phyloP scores from a whole-genome alignment of 2,113 vertebrate species.

The Solenodon paradoxus region DNA sequence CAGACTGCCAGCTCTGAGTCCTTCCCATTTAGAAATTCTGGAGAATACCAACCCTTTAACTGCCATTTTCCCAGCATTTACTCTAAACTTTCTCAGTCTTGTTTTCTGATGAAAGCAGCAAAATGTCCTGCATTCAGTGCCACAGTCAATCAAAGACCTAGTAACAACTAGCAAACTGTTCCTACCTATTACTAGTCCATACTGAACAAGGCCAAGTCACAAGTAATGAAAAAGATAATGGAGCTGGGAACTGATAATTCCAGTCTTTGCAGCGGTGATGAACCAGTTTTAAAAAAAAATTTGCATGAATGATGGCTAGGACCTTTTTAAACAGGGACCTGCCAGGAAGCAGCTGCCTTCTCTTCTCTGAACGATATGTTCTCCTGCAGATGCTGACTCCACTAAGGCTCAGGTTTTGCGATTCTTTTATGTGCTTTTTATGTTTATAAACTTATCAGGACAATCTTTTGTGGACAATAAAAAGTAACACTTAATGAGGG shows the following conservation, averaged over 20 bases:
- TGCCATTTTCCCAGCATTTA: constrained; percentile 38
- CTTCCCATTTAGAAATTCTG: constrained; percentile 56
- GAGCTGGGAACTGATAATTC: neutral
- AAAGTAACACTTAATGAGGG: neutral
- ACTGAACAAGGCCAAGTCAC: neutral
- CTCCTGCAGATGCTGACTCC: neutral
- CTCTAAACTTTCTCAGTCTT: neutral
- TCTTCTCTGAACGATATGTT: neutral
- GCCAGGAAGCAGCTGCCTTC: constrained; percentile 13
- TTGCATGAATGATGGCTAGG: neutral
- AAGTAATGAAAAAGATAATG: neutral
- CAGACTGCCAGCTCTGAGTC: neutral
- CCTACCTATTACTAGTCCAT: neutral
- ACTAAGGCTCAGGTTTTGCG: neutral
- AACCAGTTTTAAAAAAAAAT: constrained; percentile 8
- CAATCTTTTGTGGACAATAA: neutral
- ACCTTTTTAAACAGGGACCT: neutral
- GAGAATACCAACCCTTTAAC: neutral
- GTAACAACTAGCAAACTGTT: neutral
- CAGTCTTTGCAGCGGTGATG: neutral
- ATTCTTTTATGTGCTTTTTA: neutral
- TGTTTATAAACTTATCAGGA: neutral
- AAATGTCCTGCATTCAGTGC: neutral
- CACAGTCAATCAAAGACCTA: neutral
- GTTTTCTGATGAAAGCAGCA: constrained; percentile 35